A percentile compares a stretch with the other conserved stretches of the same genome.
Evolutionary conservation across 2,113 vertebrate species (phyloP).

Genomic region (Pluvianellus socialis): DNA sequence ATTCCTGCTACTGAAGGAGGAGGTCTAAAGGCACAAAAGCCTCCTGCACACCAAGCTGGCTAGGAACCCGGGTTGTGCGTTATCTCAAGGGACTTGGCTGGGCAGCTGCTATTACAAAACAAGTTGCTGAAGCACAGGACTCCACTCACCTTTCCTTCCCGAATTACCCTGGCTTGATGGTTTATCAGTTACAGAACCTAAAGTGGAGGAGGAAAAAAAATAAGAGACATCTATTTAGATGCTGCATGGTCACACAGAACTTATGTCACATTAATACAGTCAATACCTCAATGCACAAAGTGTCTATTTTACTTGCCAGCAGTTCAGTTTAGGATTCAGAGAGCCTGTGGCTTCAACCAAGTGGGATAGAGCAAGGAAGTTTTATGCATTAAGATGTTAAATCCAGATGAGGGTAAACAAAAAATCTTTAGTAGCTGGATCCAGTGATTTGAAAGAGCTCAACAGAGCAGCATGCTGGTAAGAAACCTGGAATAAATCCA

Average conservation of each 20-base stretch:
- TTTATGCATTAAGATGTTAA: not conserved
- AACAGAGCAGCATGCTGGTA: not conserved
- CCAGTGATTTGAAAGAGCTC: not conserved
- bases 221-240: not conserved
- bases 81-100: not conserved
- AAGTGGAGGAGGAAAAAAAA: conserved; percentile 33
- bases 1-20: not conserved
- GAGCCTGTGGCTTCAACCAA: not conserved
- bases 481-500: conserved; percentile 32
- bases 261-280: not conserved
- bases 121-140: conserved; percentile 72
- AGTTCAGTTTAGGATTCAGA: not conserved
- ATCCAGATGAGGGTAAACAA: not conserved
- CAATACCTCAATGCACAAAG: not conserved
- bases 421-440: not conserved
- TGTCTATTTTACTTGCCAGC: not conserved
- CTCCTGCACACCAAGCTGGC: rapidly evolving
- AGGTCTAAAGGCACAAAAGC: not conserved
- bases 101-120: not conserved
- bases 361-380: not conserved
- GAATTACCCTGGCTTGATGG: conserved; percentile 90
- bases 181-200: conserved; percentile 96
- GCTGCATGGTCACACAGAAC: not conserved
- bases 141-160: conserved; percentile 96
- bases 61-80: not conserved